Evolutionary conservation across 1,140 invertebrate genomes (phyloP).

Genomic region (Bombus difficillimus): DNA sequence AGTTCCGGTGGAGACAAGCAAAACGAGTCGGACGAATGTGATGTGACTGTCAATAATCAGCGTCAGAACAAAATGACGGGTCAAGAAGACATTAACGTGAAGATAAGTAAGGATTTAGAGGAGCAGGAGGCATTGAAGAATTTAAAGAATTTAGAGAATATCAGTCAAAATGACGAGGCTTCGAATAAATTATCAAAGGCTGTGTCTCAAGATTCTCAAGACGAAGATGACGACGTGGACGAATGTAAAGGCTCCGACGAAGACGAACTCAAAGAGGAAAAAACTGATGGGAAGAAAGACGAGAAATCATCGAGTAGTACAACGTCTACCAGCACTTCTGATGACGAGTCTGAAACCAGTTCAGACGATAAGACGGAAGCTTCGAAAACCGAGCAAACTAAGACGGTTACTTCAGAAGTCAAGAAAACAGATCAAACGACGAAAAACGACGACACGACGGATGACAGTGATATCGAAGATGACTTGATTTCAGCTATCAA

Average conservation of each 20-base stretch:
- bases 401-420: slow-evolving; percentile 11
- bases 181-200: slow-evolving; percentile 44
- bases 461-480: slow-evolving; percentile 83
- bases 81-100: slow-evolving; percentile 35
- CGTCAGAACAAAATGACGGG: slow-evolving; percentile 51
- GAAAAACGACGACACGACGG: slow-evolving; percentile 63
- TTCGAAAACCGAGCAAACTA: slow-evolving; percentile 53
- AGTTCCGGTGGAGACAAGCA: slow-evolving; percentile 73
- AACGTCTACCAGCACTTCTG: slow-evolving; percentile 75
- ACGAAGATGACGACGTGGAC: slow-evolving; percentile 56
- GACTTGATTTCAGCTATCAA: slow-evolving; percentile 86
- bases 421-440: slow-evolving; percentile 57
- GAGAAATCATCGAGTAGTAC: slow-evolving; percentile 74
- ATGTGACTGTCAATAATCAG: slow-evolving; percentile 59
- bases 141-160: slow-evolving; percentile 57
- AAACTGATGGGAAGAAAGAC: slow-evolving; percentile 62
- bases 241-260: slow-evolving; percentile 64
- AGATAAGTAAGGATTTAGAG: slow-evolving; percentile 34
- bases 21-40: slow-evolving; percentile 75
- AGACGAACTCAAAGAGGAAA: slow-evolving; percentile 51
- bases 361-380: slow-evolving; percentile 78
- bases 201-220: slow-evolving; percentile 63
- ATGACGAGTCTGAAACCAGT: slow-evolving; percentile 79
- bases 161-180: slow-evolving; percentile 27
- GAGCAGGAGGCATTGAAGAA: slow-evolving; percentile 52